A percentile compares a stretch with the other conserved stretches of the same genome.
phyloP scores from a whole-genome alignment of 2,113 vertebrate species.

The Zosterops pallidus region DNA sequence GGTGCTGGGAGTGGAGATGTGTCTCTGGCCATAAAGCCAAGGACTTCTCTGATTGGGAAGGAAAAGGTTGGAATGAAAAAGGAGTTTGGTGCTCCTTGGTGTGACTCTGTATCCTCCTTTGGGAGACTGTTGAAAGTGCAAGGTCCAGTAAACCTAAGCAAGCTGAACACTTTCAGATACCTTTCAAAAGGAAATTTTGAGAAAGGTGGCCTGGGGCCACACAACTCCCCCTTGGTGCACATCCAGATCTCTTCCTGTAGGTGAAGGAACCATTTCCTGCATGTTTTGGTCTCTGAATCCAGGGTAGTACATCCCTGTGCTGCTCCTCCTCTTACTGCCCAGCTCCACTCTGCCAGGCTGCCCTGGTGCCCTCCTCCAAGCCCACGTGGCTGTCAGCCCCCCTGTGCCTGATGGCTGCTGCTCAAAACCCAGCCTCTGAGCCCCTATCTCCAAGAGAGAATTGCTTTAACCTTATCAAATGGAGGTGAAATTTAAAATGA shows the following conservation, averaged over 20 bases:
- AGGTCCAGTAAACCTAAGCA: background rate
- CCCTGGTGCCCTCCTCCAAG: background rate
- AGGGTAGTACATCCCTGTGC: background rate
- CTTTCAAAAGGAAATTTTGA: background rate
- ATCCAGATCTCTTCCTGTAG: background rate
- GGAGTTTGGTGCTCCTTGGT: background rate
- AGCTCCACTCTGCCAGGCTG: background rate
- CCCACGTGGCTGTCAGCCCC: background rate
- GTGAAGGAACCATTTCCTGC: background rate
- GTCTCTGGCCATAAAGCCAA: background rate
- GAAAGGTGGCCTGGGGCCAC: background rate
- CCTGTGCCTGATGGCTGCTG: background rate
- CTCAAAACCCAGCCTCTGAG: background rate
- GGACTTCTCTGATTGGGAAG: background rate
- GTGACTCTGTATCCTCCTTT: background rate
- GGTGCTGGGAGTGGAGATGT: accelerated
- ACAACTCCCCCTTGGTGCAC: background rate
- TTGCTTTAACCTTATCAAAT: constrained; percentile 59
- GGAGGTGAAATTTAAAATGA: constrained; percentile 50
- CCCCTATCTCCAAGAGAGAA: background rate
- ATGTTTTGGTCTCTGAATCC: background rate
- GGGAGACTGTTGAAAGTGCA: background rate
- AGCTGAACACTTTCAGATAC: background rate
- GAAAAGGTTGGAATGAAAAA: background rate
- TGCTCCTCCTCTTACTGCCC: background rate